Conservation (phyloP, 2,797 vertebrate genomes). For the Mus spretus region DNA sequence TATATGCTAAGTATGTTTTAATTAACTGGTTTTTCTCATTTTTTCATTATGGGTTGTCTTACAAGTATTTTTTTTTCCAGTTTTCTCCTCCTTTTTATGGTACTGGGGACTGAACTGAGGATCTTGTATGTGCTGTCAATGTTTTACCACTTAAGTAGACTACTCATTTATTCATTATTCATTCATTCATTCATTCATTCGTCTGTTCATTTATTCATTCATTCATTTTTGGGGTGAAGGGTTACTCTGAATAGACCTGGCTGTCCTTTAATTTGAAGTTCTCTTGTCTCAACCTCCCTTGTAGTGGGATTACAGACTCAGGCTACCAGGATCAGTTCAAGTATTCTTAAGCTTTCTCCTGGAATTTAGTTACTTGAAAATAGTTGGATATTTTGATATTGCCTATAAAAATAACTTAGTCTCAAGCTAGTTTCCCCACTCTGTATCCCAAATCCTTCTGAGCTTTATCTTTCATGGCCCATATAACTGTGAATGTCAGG, state of each 20-base stretch:
- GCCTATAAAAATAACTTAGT: constrained; percentile 35
- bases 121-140: not conserved
- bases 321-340: not conserved
- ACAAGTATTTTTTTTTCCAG: not conserved
- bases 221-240: not conserved
- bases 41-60: not conserved
- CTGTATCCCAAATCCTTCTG: not conserved
- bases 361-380: not conserved
- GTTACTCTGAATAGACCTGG: not conserved
- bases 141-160: not conserved
- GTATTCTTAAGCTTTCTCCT: constrained; percentile 35
- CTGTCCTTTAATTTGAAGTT: not conserved
- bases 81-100: not conserved
- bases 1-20: not conserved
- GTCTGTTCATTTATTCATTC: too few species aligned
- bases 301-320: not conserved
- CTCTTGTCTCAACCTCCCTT: not conserved
- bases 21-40: constrained; percentile 21
- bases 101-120: not conserved
- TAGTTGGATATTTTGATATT: constrained; percentile 14
- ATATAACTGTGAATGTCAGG: not conserved
- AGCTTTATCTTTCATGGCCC: not conserved
- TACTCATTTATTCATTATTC: not conserved
- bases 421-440: not conserved
- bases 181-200: too few species aligned